phyloP scores from a whole-genome alignment of 2,888 invertebrate genomes.

The Netelia inedita region DNA sequence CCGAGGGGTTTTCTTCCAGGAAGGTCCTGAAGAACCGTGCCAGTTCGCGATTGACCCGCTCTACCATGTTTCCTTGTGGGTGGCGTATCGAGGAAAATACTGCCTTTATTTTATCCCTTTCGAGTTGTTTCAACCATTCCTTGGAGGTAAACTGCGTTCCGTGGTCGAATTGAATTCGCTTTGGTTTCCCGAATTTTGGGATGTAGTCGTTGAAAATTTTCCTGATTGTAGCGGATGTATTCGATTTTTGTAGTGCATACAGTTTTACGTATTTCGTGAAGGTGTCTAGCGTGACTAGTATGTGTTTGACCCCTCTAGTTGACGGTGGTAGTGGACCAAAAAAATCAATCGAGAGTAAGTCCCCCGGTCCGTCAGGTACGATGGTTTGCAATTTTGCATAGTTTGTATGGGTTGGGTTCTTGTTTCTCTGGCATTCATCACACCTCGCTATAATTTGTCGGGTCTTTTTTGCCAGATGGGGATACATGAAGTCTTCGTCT shows the following conservation, averaged over 20 bases:
- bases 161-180: conserved; percentile 14
- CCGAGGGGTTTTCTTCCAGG: not conserved
- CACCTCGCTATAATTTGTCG: not conserved
- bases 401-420: not conserved
- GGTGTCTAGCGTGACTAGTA: not conserved
- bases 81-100: conserved; percentile 21
- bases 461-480: not conserved
- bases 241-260: too few relatives aligned
- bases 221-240: too few relatives aligned
- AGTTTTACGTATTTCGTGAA: conserved; percentile 1
- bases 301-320: not conserved
- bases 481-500: not conserved
- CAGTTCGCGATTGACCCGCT: conserved; percentile 29
- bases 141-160: conserved; percentile 20
- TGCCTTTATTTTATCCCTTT: not conserved
- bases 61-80: conserved; percentile 25
- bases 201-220: too few relatives aligned
- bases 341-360: conserved; percentile 13
- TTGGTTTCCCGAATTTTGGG: too few relatives aligned
- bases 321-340: conserved; percentile 12
- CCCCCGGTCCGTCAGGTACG: conserved; percentile 5
- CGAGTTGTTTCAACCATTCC: not conserved
- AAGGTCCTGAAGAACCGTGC: conserved; percentile 42
- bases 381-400: not conserved
- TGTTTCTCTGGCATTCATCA: conserved; percentile 17